Evolutionary conservation across 2,888 invertebrate species (phyloP), one percentile per base, ranked within the genome.

Genomic region (Acanthosepion lycidas): DNA sequence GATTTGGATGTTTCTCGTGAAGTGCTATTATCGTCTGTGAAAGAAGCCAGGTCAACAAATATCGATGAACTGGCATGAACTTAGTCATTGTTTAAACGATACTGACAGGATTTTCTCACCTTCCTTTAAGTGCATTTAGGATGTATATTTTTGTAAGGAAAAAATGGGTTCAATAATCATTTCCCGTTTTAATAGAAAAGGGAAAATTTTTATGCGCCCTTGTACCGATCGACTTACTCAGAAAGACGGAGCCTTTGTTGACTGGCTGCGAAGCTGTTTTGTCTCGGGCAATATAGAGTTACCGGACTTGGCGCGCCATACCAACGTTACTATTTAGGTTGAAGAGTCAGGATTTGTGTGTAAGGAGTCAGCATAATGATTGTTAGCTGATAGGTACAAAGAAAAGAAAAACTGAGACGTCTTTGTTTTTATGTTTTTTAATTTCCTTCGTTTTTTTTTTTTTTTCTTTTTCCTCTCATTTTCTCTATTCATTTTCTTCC

Each of bases 221-320:
- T 33, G 78, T 78, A 78, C 78, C 78, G 78, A 78, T 78, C 78
- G 78, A n/a, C n/a, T 78, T 78, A 78, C 78, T n/a, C 78, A 78
- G 78, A 78, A n/a, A 78, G 78, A n/a, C 78, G 78, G 78, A 78
- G 78, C 78, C 78, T 78, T 78, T 78, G 78, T 78, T 78, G 78
- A 33, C 78, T n/a, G 78, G n/a, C 78, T 33, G n/a, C 78, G 33
- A 78, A n/a, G 78, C 78, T 78, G n/a, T 78, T 78, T 78, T 33
- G 78, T n/a, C n/a, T n/a, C 78, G n/a, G n/a, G n/a, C 78, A 78
- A 78, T 78, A 78, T 78, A 78, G 78, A 78, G 78, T 78, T 78
- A 78, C 78, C 78, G n/a, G 78, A 78, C 78, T 78, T 78, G 78
- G 78, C 78, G 78, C 78, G 78, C 78, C 78, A 78, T 33, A 78